Base-by-base conservation (phyloP, 2,797 vertebrate species). In the Eleutherodactylus coqui region DNA sequence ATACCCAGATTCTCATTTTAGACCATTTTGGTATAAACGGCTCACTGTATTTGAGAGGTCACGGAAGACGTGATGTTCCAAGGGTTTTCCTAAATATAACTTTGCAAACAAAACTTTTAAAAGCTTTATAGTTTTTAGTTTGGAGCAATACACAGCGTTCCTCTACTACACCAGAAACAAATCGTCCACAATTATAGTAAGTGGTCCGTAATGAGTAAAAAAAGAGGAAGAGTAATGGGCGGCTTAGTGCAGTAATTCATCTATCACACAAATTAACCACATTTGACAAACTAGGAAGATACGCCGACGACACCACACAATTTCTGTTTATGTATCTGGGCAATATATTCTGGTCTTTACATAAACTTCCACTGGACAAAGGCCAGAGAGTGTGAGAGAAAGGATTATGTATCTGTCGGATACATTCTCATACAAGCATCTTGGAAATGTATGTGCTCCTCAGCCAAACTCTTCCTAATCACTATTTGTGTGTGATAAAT, bases 281-380 rank as follows among this genome's bases (percentile, higher is more conserved):
- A 83, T 89, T 89, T 91, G 89, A 91, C 89, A 90, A 91, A 91
- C 89, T 87, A 80, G 51, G 41, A 85, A 69, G 80, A 91, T 83
- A 87, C 87, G 87, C 75, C 64, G 82, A 14, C 38, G 88, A 88
- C 88, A 90, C 77, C 16, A 69, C 76, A 88, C 82, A 88, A 87
- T 82, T 89, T 88, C 87, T 67, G 72, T 90, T 92, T 91, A 91
- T 91, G 83, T 90, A 87, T 85, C 88, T 90, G 86, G 82, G 77
- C 77, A 91, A 91, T 93, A 91, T 89, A 91, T 84, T 85, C 90
- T 90, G 88, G 79, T 41, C 87, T 86, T 82, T 82, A 92, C 91
- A 91, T 88, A 92, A 89, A 90, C 84, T 90, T 92, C 90, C 70
- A 87, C 80, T 89, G 89, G 91, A 91, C 88, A 86, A 83, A 91